These are phyloP conservation scores for Mastomys natalensis DNA, from an alignment of 2,113 vertebrate species.

Conservation along the genomic window DNA sequence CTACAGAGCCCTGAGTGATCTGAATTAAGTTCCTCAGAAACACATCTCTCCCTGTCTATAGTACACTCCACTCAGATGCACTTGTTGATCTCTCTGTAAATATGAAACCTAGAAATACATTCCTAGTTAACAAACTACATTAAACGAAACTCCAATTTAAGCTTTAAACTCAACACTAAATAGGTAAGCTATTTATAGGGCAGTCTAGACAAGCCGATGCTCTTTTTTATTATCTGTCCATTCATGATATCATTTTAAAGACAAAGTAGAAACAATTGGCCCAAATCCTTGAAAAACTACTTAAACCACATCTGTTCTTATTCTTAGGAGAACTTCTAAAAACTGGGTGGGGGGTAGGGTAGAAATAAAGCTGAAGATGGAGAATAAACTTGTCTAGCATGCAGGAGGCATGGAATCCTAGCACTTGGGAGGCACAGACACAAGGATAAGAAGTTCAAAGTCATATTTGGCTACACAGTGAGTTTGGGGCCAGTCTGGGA, in stretches of 20 bases:
- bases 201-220: background rate
- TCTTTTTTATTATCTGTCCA: background rate
- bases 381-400: background rate
- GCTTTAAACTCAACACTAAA: background rate
- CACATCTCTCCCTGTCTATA: background rate
- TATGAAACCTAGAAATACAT: background rate
- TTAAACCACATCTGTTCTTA: background rate
- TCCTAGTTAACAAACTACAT: background rate
- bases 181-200: background rate
- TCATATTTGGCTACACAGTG: background rate
- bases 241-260: slow-evolving; percentile 12
- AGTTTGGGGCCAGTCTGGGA: background rate
- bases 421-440: background rate
- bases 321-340: background rate
- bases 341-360: background rate
- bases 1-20: background rate
- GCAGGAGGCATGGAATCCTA: background rate
- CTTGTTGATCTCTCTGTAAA: background rate
- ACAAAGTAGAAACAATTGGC: background rate
- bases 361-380: background rate
- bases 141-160: background rate
- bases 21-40: too few species aligned
- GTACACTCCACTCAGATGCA: background rate
- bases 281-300: background rate
- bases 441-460: background rate